Conservation (phyloP, 1,140 invertebrate genomes). For the Panagrolaimus sp. region DNA sequence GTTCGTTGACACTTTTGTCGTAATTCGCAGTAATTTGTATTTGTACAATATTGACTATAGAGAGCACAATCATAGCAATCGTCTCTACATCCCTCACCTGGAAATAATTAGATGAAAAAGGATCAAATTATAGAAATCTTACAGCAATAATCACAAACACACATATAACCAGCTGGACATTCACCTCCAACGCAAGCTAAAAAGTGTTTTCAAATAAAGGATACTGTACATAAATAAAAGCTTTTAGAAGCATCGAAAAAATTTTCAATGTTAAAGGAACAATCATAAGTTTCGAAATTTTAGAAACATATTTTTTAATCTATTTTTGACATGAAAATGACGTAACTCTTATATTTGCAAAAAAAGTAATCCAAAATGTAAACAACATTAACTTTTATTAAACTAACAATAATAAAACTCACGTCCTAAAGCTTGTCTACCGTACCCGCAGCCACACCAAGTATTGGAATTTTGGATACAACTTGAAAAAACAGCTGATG, state of each 20-base stretch:
- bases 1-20: conserved; percentile 17
- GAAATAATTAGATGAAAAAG: not conserved
- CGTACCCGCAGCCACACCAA: not conserved
- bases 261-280: too few species aligned
- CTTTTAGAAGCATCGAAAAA: too few species aligned
- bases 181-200: conserved; percentile 24
- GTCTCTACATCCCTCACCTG: conserved; percentile 23
- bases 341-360: too few species aligned
- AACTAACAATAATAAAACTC: not conserved
- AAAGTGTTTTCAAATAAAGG: not conserved
- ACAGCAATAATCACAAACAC: conserved; percentile 28
- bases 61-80: conserved; percentile 28
- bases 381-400: too few species aligned
- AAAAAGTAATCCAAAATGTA: too few species aligned
- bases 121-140: not conserved
- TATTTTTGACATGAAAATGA: too few species aligned
- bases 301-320: too few species aligned
- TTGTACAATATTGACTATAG: conserved; percentile 21
- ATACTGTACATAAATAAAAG: too few species aligned
- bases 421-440: not conserved
- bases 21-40: conserved; percentile 24
- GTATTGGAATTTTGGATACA: not conserved
- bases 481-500: not conserved
- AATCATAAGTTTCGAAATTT: too few species aligned
- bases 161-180: conserved; percentile 22